Evolutionary conservation across 1,140 invertebrate genomes (phyloP), one percentile per base, ranked within the genome.

Genomic region (Lucilia cuprina): DNA sequence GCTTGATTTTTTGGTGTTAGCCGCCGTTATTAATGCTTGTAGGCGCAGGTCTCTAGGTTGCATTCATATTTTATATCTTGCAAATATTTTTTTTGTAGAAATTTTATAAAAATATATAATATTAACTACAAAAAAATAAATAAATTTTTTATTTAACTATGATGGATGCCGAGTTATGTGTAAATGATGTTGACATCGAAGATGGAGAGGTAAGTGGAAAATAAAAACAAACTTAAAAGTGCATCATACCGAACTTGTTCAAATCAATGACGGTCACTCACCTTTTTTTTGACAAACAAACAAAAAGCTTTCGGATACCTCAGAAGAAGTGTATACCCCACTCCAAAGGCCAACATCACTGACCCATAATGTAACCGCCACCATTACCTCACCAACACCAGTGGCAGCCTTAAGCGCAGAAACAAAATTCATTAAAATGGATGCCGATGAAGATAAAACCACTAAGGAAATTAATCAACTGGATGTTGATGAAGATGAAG

Each of bases 291-390:
- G 47, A 25, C 82, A 49, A 83, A 21, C 74, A n/a, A n/a, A 60
- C 82, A 47, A 75, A 74, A 86, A 88, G 85, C 65, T 86, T 14
- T 85, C 85, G 19, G 86, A 88, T 83, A 86, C 84, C 70, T 85
- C 84, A 21, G 89, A 90, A 47, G 89, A 89, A 84, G 87, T 87
- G 41, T 93, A 93, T 85, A 92, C 88, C 41, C 92, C 92, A 50
- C 84, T 93, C 83, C 91, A 92, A 86, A 87, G 92, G 84, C 92
- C 92, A 74, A 55, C 82, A 85, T 88, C 85, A 65, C 88, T 88
- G 83, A 41, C 83, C 41, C 30, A 65, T 30, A 74, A 77, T 82
- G 47, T 13, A 7, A 30, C 70, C 34, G 30, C 74, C 10, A 49
- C 77, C 1, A 25, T 55, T 8, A 70, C 50, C n/a, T 34, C 83